Percentiles rank a stretch among this genome's conserved stretches.
Conservation (phyloP, 2,113 vertebrate genomes). For the Dendrocopos noguchii region DNA sequence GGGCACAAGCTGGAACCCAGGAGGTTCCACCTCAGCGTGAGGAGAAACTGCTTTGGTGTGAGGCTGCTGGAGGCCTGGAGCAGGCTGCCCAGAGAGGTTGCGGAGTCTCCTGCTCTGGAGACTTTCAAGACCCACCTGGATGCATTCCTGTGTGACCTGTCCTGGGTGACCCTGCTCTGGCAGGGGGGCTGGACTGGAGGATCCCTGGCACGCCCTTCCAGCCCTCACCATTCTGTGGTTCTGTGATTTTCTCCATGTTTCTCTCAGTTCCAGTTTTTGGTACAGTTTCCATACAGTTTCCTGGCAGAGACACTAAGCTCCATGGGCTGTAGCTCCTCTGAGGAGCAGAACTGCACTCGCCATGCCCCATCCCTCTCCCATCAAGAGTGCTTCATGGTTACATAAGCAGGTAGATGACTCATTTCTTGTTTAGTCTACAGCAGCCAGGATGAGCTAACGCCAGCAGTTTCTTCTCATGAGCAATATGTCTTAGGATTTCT, state of each 20-base stretch:
- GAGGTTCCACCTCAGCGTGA: too few relatives aligned
- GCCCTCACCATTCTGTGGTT: too few relatives aligned
- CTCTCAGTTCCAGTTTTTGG: background rate
- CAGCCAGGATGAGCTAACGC: background rate
- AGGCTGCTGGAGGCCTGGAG: too few relatives aligned
- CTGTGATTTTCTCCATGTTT: background rate
- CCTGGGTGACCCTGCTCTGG: too few relatives aligned
- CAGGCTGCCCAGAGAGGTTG: too few relatives aligned
- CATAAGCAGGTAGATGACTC: slow-evolving; percentile 15
- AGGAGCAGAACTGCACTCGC: background rate
- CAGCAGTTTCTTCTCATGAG: background rate
- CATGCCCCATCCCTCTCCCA: background rate
- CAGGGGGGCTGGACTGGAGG: too few relatives aligned
- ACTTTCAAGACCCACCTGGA: too few relatives aligned
- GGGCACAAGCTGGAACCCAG: too few relatives aligned
- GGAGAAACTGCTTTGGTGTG: too few relatives aligned
- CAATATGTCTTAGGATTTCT: slow-evolving; percentile 16
- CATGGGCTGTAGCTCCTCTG: background rate
- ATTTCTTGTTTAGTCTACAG: slow-evolving; percentile 20
- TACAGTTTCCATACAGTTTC: background rate
- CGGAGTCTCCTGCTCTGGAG: too few relatives aligned
- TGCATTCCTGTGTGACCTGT: too few relatives aligned
- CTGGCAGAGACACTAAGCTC: background rate
- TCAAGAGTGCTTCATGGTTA: background rate
- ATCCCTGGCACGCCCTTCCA: too few relatives aligned